These are phyloP conservation scores for Zeuzera pyrina DNA, from an alignment of 2,888 invertebrate genomes.

Conservation along the genomic window DNA sequence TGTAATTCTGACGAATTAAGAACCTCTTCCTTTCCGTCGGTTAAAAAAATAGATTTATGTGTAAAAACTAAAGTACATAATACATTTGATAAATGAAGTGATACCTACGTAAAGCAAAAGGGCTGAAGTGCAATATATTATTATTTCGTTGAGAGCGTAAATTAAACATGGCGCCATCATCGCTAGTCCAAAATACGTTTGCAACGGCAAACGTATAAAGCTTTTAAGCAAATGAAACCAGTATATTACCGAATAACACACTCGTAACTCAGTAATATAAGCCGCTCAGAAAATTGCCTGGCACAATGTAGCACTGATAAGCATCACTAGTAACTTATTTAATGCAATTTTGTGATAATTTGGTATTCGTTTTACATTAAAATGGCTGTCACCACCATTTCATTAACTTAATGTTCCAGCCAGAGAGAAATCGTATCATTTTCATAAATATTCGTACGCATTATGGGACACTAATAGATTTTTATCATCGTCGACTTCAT, in stretches of 20 bases:
- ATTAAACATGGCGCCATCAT: no score
- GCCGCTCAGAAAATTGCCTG: slow-evolving; percentile 54
- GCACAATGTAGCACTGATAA: slow-evolving; percentile 48
- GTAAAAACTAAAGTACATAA: no score
- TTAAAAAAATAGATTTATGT: no score
- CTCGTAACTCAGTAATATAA: slow-evolving; percentile 35
- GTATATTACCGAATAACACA: slow-evolving; percentile 62
- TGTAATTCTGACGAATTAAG: no score
- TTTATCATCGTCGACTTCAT: slow-evolving; percentile 17
- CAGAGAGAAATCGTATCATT: slow-evolving; percentile 17
- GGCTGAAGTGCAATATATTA: no score
- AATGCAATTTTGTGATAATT: slow-evolving; percentile 41
- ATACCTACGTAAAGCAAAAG: no score
- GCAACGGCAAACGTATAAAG: no score
- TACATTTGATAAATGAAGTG: no score
- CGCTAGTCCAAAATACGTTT: no score
- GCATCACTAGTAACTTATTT: slow-evolving; percentile 37
- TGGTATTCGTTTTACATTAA: slow-evolving; percentile 6
- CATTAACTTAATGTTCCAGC: slow-evolving; percentile 29
- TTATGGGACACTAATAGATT: slow-evolving; percentile 6
- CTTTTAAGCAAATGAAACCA: slow-evolving; percentile 68
- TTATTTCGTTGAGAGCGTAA: no score
- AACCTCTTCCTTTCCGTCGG: no score
- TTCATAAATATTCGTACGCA: slow-evolving; percentile 16
- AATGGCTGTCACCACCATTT: slow-evolving; percentile 18